A percentile compares a stretch with the other conserved stretches of the same genome.
These are phyloP conservation scores for Glyptemys insculpta DNA, from an alignment of 2,797 vertebrate genomes.

Conservation along the genomic window DNA sequence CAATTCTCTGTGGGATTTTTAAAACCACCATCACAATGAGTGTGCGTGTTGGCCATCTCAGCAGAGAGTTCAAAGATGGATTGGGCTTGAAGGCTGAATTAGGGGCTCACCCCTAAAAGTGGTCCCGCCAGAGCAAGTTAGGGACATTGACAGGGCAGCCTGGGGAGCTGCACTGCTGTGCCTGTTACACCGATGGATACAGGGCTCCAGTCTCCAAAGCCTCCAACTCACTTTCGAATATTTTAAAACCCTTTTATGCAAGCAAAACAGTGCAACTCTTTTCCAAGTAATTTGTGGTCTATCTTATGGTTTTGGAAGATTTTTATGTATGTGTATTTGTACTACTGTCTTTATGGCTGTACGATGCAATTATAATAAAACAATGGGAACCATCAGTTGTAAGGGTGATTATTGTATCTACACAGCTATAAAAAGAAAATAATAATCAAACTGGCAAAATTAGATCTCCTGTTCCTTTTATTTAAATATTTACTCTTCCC, in stretches of 20 bases:
- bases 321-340: neutral
- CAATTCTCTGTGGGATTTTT: neutral
- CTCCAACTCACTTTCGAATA: neutral
- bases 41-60: neutral
- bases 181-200: neutral
- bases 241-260: neutral
- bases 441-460: neutral
- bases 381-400: fast-evolving
- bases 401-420: fast-evolving
- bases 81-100: neutral
- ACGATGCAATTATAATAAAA: neutral
- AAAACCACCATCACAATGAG: neutral
- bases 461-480: conserved; percentile 13
- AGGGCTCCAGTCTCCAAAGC: neutral
- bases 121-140: neutral
- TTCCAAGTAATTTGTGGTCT: neutral
- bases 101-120: neutral
- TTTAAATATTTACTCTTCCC: conserved; percentile 57
- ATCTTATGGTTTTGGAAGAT: neutral
- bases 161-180: neutral
- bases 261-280: neutral
- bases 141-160: neutral
- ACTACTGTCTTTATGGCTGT: neutral
- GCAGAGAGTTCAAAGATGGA: neutral
- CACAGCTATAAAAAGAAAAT: neutral